These are phyloP conservation scores for Oncorhynchus tshawytscha DNA, from an alignment of 2,113 vertebrate genomes.

Conservation along the genomic window DNA sequence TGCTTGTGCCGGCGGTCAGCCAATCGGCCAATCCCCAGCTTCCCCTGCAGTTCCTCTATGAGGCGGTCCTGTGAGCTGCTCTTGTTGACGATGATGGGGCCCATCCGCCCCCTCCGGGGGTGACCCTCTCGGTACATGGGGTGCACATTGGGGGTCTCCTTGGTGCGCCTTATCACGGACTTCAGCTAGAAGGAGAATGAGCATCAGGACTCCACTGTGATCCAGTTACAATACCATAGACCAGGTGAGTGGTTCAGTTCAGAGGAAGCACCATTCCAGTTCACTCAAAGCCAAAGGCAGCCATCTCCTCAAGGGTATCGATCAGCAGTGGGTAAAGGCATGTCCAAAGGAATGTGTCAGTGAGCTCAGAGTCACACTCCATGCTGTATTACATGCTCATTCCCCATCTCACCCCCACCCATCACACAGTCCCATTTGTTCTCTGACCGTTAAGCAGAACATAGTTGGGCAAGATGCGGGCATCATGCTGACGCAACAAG, in stretches of 20 bases:
- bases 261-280: not conserved
- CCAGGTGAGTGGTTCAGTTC: conserved; percentile 11
- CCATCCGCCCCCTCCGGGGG: conserved; percentile 85
- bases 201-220: not conserved
- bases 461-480: not conserved
- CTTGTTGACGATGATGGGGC: conserved; percentile 87
- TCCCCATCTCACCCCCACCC: not conserved
- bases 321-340: not conserved
- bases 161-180: conserved; percentile 94
- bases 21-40: conserved; percentile 80
- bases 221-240: not conserved
- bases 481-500: conserved; percentile 11
- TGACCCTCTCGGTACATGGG: conserved; percentile 91
- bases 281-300: conserved; percentile 16
- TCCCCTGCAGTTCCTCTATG: conserved; percentile 91
- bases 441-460: no score
- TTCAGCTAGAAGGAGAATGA: conserved; percentile 79
- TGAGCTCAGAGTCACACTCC: conserved; percentile 31
- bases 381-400: conserved; percentile 34
- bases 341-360: conserved; percentile 18
- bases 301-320: not conserved
- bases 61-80: conserved; percentile 86
- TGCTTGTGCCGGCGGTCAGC: conserved; percentile 70
- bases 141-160: conserved; percentile 88
- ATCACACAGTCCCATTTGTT: not conserved